phyloP scores from a whole-genome alignment of 1,140 invertebrate genomes.

The Proctacanthus coquilletti region DNA sequence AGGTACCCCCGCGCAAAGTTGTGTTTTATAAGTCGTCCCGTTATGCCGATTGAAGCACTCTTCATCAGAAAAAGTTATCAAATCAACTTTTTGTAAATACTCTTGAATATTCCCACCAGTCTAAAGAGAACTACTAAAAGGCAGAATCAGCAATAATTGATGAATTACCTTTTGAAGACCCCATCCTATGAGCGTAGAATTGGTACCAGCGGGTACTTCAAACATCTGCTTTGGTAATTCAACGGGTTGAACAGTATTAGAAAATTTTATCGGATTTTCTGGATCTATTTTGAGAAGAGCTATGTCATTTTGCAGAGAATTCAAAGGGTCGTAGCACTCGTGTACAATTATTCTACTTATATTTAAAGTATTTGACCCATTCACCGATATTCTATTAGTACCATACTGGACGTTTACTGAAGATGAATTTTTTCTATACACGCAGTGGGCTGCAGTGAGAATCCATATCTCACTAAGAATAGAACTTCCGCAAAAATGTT shows the following conservation, averaged over 20 bases:
- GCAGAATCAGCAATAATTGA: too few species aligned
- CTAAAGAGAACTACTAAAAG: slow-evolving; percentile 8
- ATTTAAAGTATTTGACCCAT: slow-evolving; percentile 11
- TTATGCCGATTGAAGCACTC: slow-evolving; percentile 22
- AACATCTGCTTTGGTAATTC: slow-evolving; percentile 14
- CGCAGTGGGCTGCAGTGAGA: slow-evolving; percentile 23
- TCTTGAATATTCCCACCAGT: slow-evolving; percentile 22
- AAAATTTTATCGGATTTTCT: slow-evolving; percentile 12
- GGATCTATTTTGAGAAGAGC: slow-evolving; percentile 14
- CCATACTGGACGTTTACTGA: slow-evolving; percentile 19
- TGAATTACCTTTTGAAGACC: slow-evolving; percentile 22
- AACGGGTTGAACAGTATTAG: slow-evolving; percentile 12
- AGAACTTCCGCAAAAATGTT: slow-evolving; percentile 25
- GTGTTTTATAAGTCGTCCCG: slow-evolving; percentile 14
- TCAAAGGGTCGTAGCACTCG: slow-evolving; percentile 16
- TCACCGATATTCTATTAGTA: slow-evolving; percentile 11
- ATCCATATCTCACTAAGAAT: slow-evolving; percentile 20
- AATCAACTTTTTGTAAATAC: slow-evolving; percentile 23
- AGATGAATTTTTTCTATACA: slow-evolving; percentile 7
- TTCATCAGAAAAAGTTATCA: slow-evolving; percentile 21
- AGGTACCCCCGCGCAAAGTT: slow-evolving; percentile 28
- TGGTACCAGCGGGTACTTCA: slow-evolving; percentile 8
- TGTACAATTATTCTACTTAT: slow-evolving; percentile 18
- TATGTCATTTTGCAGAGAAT: slow-evolving; percentile 20
- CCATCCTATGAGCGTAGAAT: slow-evolving; percentile 20